A percentile compares a stretch with the other conserved stretches of the same genome.
phyloP scores from a whole-genome alignment of 2,888 invertebrate genomes.

The Thelaira solivaga region DNA sequence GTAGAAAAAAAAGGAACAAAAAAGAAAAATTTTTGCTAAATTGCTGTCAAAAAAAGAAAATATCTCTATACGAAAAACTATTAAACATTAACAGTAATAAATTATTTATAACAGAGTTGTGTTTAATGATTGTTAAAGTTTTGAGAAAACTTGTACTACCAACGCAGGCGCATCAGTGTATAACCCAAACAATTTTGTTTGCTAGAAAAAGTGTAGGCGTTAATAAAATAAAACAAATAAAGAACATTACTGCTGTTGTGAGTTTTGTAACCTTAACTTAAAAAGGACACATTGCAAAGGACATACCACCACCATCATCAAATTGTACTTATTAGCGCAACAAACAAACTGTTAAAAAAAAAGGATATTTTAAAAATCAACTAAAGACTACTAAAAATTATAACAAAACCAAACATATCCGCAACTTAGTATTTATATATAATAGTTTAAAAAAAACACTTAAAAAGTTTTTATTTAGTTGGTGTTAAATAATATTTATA shows the following conservation, averaged over 20 bases:
- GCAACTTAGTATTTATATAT: constrained; percentile 30
- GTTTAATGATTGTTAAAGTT: constrained; percentile 13
- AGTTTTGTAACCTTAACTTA: constrained; percentile 46
- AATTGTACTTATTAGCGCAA: constrained; percentile 4
- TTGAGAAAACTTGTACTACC: not conserved
- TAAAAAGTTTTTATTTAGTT: too few relatives aligned
- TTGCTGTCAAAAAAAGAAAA: too few relatives aligned
- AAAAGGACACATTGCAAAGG: constrained; percentile 55
- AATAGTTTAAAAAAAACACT: constrained; percentile 1
- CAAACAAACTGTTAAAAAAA: not conserved
- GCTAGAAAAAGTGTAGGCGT: constrained; percentile 58
- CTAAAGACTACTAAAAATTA: not conserved
- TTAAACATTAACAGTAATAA: not conserved
- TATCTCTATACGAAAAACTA: too few relatives aligned
- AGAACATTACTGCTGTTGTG: constrained; percentile 26
- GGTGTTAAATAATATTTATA: constrained; percentile 32
- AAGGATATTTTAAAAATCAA: not conserved
- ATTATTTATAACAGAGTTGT: constrained; percentile 7
- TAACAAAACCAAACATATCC: constrained; percentile 51
- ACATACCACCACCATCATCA: constrained; percentile 18
- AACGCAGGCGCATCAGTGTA: constrained; percentile 59
- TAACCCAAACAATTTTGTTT: constrained; percentile 10
- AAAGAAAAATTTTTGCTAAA: not conserved
- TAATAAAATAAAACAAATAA: constrained; percentile 34
- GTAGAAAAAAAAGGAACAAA: not conserved